Conservation (phyloP, 1,140 invertebrate species). For the Vanessa tameamea region DNA sequence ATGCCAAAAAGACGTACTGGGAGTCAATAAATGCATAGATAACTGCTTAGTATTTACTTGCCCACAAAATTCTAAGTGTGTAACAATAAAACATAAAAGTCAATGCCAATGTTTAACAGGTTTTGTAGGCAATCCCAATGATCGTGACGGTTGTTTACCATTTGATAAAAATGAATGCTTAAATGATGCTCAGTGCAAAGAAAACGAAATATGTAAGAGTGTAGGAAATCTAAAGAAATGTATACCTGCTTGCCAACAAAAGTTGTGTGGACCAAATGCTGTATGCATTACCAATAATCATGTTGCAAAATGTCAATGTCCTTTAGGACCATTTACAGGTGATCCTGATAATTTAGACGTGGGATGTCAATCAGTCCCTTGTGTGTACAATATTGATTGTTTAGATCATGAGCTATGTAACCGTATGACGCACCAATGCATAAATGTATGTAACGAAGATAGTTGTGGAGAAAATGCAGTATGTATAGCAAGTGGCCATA, state of each 20-base stretch:
- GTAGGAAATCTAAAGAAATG: constrained; percentile 82
- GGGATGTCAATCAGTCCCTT: constrained; percentile 90
- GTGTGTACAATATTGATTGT: constrained; percentile 92
- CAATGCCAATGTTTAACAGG: constrained; percentile 90
- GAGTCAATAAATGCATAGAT: constrained; percentile 89
- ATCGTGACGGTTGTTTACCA: constrained; percentile 90
- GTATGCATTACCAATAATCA: constrained; percentile 93
- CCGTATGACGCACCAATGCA: constrained; percentile 89
- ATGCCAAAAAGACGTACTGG: constrained; percentile 90
- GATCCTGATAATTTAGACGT: constrained; percentile 88
- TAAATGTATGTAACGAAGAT: constrained; percentile 89
- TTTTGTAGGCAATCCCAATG: constrained; percentile 92
- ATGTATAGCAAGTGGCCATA: constrained; percentile 92
- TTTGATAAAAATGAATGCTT: constrained; percentile 87
- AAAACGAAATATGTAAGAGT: constrained; percentile 87
- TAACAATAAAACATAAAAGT: constrained; percentile 87
- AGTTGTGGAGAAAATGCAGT: constrained; percentile 93
- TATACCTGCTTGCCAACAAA: constrained; percentile 86
- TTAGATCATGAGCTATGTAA: constrained; percentile 89
- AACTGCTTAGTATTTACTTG: constrained; percentile 91
- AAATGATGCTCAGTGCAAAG: constrained; percentile 90
- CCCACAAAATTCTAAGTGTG: constrained; percentile 89
- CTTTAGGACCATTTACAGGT: constrained; percentile 90
- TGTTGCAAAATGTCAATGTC: constrained; percentile 92
- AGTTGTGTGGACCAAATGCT: constrained; percentile 91